Evolutionary conservation across 2,888 invertebrate genomes (phyloP).

Genomic region (Polyommatus icarus): DNA sequence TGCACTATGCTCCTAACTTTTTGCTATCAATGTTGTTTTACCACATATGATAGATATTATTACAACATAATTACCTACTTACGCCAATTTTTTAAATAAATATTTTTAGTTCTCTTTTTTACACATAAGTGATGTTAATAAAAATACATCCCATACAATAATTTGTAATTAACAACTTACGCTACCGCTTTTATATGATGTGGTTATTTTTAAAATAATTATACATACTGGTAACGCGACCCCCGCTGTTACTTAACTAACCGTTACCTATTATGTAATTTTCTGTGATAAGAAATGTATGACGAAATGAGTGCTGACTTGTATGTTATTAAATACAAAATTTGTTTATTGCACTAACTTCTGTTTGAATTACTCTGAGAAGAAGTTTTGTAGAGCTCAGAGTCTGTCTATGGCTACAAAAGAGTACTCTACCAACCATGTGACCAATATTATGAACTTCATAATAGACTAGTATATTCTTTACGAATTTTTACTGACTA

Average conservation of each 20-base stretch:
- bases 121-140: neutral
- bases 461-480: too few relatives aligned
- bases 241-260: conserved; percentile 25
- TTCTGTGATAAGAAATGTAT: conserved; percentile 10
- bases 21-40: neutral
- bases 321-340: neutral
- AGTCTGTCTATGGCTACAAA: neutral
- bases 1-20: neutral
- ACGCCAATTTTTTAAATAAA: neutral
- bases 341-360: neutral
- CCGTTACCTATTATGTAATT: conserved; percentile 10
- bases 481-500: too few relatives aligned
- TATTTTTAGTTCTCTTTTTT: neutral
- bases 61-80: too few relatives aligned
- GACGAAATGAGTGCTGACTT: neutral
- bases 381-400: too few relatives aligned
- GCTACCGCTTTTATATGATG: conserved; percentile 10
- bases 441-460: too few relatives aligned
- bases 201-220: conserved; percentile 17
- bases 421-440: too few relatives aligned
- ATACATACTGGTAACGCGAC: neutral
- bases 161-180: neutral
- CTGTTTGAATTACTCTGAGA: neutral
- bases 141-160: neutral
- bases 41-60: too few relatives aligned